These are phyloP conservation scores for Sinocyclocheilus maitianheensis DNA, from an alignment of 2,113 vertebrate genomes.

Conservation along the genomic window DNA sequence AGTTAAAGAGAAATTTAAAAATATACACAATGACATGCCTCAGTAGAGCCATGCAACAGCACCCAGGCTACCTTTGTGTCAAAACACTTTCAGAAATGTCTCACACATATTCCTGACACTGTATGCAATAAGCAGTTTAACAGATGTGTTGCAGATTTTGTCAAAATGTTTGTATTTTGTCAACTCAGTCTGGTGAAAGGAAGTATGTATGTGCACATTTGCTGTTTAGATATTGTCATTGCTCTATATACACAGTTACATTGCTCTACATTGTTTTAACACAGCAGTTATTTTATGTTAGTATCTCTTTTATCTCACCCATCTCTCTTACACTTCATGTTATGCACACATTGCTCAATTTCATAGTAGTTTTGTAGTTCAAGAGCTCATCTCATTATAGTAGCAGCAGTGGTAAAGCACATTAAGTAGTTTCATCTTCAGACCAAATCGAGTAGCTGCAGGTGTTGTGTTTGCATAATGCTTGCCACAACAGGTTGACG, in stretches of 20 bases:
- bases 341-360: not conserved
- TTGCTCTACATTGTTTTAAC: too few relatives aligned
- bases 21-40: not conserved
- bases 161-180: not conserved
- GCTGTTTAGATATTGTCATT: not conserved
- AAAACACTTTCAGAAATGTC: not conserved
- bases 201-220: not conserved
- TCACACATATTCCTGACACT: not conserved
- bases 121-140: not conserved
- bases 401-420: not conserved
- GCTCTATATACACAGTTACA: not conserved
- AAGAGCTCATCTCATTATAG: not conserved
- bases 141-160: not conserved
- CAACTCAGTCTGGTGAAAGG: not conserved
- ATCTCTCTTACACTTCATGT: not conserved
- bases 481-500: conserved; percentile 4
- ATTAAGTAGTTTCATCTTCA: not conserved
- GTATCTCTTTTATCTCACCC: not conserved
- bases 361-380: not conserved
- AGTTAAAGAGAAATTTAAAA: not conserved
- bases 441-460: conserved; percentile 11
- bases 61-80: not conserved
- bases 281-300: not conserved
- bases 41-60: not conserved
- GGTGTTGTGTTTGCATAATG: conserved; percentile 7